Percentiles rank a stretch among this genome's conserved stretches.
Conservation (phyloP, 2,113 vertebrate species). For the Vulpes ferrilata region DNA sequence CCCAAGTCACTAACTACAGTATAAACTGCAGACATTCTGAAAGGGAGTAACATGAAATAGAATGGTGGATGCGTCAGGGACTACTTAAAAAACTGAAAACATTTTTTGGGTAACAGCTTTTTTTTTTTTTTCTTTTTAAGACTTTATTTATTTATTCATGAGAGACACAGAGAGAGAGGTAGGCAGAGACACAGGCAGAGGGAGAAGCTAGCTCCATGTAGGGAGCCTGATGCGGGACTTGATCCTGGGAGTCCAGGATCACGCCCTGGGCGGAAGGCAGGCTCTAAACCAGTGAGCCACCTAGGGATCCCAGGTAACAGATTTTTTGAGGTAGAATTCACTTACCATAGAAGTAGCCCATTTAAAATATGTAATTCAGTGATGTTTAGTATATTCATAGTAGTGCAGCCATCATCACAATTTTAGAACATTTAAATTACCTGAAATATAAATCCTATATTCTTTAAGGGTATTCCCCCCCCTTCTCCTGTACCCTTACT, state of each 20-base stretch:
- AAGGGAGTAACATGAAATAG: slow-evolving; percentile 20
- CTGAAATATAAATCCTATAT: not conserved
- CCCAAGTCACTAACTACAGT: not conserved
- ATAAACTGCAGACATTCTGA: not conserved
- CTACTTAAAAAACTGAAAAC: not conserved
- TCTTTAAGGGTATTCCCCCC: not conserved
- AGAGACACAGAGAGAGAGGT: too few relatives aligned
- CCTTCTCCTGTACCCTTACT: not conserved
- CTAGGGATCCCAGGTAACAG: not conserved
- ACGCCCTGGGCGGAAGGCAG: too few relatives aligned
- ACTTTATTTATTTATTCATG: too few relatives aligned
- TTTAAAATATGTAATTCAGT: slow-evolving; percentile 17
- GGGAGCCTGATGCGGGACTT: too few relatives aligned
- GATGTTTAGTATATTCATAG: slow-evolving; percentile 18
- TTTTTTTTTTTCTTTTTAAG: not conserved
- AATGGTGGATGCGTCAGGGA: not conserved
- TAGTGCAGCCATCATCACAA: not conserved
- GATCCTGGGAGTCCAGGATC: too few relatives aligned
- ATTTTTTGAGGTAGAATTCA: slow-evolving; percentile 52
- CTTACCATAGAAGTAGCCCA: not conserved
- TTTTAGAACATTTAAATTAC: slow-evolving; percentile 46
- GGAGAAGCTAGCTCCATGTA: too few relatives aligned
- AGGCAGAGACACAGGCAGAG: too few relatives aligned
- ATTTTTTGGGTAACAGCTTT: not conserved
- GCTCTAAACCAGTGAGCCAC: too few relatives aligned